Conservation (phyloP, 2,797 vertebrate genomes). For the Hippocampus kuda region DNA sequence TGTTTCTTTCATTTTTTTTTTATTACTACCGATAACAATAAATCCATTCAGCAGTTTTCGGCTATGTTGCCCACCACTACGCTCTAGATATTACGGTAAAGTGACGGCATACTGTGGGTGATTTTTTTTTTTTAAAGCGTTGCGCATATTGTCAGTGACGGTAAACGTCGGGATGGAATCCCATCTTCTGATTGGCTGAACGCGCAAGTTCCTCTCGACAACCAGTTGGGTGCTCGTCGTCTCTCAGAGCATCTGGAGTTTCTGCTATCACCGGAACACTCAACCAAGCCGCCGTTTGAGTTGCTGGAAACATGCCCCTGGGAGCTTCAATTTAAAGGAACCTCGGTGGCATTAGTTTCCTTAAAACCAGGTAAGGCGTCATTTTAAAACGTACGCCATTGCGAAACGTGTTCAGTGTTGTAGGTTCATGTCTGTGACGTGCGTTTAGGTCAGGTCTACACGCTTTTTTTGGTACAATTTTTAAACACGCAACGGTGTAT, state of each 20-base stretch:
- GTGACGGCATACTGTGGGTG: background rate
- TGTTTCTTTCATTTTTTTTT: background rate
- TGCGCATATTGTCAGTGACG: slow-evolving; percentile 29
- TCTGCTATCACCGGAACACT: background rate
- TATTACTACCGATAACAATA: background rate
- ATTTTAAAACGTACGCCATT: background rate
- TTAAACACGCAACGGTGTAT: background rate
- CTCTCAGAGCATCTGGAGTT: slow-evolving; percentile 9
- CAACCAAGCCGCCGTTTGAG: background rate
- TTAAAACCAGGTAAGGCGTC: slow-evolving; percentile 35
- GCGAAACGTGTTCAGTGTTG: slow-evolving; percentile 21
- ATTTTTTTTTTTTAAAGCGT: background rate
- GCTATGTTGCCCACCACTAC: background rate
- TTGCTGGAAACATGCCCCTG: background rate
- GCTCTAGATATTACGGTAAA: background rate
- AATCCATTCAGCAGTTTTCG: background rate
- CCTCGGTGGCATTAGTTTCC: background rate
- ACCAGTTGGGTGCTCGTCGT: background rate
- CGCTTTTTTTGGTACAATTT: background rate
- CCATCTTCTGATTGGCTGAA: slow-evolving; percentile 48
- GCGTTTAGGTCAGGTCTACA: background rate
- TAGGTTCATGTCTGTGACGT: background rate
- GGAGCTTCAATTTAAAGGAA: background rate
- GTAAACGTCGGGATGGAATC: slow-evolving; percentile 31
- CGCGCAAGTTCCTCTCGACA: background rate